phyloP scores from a whole-genome alignment of 2,113 vertebrate species.

The Corythoichthys haematopterus region DNA sequence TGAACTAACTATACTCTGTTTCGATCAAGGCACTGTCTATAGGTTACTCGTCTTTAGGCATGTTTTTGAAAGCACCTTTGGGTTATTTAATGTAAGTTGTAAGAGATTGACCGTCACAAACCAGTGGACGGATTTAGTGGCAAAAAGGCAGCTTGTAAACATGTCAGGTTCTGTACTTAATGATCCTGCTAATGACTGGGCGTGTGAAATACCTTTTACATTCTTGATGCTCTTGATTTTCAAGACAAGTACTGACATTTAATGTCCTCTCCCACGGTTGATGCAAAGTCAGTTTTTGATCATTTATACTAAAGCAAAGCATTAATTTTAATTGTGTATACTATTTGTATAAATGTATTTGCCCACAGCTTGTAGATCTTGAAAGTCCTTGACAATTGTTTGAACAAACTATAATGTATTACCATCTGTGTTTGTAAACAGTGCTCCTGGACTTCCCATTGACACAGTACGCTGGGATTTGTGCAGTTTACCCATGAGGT shows the following conservation, averaged over 20 bases:
- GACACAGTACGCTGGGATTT: constrained; percentile 89
- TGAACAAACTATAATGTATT: background rate
- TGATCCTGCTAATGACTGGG: background rate
- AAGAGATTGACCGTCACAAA: background rate
- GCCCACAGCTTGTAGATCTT: background rate
- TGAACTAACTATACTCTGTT: background rate
- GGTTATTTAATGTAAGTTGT: background rate
- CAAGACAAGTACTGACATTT: background rate
- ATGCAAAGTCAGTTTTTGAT: background rate
- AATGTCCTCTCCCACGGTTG: background rate
- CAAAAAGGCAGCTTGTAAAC: background rate
- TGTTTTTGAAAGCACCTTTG: background rate
- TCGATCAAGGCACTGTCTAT: background rate
- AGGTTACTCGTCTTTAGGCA: background rate
- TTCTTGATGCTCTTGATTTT: background rate
- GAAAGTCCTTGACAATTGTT: background rate
- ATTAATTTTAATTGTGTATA: background rate
- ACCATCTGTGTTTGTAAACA: constrained; percentile 33
- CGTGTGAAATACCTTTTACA: background rate
- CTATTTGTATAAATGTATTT: background rate
- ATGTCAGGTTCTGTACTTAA: background rate
- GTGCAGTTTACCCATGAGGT: constrained; percentile 83
- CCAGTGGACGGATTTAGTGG: background rate
- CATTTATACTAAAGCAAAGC: background rate
- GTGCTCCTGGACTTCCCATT: constrained; percentile 76